Conservation (phyloP, 2,888 invertebrate genomes). For the Pristionchus mayeri region DNA sequence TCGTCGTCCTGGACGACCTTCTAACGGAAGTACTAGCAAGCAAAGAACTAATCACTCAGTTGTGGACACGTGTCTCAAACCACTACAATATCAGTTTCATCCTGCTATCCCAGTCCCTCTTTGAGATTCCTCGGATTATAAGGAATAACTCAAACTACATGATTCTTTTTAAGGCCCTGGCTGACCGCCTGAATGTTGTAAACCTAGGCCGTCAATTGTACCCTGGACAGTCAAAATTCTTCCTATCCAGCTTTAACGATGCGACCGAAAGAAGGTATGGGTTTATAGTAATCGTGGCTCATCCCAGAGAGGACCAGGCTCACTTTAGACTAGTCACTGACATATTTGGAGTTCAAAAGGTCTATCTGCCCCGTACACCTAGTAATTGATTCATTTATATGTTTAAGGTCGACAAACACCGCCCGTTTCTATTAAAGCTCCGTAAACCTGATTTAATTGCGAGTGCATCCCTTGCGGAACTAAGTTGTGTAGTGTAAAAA, state of each 20-base stretch:
- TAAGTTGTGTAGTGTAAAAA: too few species aligned
- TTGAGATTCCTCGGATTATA: not conserved
- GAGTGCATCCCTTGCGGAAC: too few species aligned
- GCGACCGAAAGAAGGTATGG: not conserved
- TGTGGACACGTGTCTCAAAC: not conserved
- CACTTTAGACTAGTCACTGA: not conserved
- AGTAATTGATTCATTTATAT: not conserved
- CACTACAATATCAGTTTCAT: not conserved
- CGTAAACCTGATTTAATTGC: too few species aligned
- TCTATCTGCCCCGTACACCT: not conserved
- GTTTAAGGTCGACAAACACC: not conserved
- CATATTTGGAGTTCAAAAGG: not conserved
- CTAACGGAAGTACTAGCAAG: not conserved
- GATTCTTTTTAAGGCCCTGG: not conserved
- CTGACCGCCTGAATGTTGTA: not conserved
- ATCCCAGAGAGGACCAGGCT: not conserved
- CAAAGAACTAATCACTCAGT: not conserved
- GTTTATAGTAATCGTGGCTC: not conserved
- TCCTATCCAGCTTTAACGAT: not conserved
- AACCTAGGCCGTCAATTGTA: not conserved
- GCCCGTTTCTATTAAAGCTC: too few species aligned
- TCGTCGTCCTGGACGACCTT: not conserved
- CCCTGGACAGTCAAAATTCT: not conserved
- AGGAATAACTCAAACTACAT: not conserved
- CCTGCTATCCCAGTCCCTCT: not conserved